A percentile compares a stretch with the other conserved stretches of the same genome.
Evolutionary conservation across 2,888 invertebrate species (phyloP).

Genomic region (Adela reaumurella): DNA sequence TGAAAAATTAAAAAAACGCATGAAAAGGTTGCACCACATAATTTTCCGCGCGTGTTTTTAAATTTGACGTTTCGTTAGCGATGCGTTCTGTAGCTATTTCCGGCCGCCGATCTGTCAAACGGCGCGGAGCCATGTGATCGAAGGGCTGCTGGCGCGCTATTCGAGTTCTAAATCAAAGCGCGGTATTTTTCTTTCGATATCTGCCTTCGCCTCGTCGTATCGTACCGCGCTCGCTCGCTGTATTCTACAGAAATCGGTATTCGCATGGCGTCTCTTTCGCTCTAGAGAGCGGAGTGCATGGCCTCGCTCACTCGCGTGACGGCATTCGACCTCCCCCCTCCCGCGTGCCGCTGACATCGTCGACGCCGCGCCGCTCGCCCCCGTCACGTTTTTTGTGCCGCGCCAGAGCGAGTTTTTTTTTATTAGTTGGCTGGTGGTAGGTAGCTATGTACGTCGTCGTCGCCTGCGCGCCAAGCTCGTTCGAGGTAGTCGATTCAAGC

Average conservation of each 20-base stretch:
- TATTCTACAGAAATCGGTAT: conserved; percentile 47
- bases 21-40: too few relatives aligned
- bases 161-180: conserved; percentile 51
- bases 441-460: too few relatives aligned
- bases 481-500: too few relatives aligned
- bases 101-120: conserved; percentile 50
- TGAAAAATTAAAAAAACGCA: too few relatives aligned
- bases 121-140: conserved; percentile 44
- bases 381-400: conserved; percentile 6
- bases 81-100: neutral
- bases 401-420: neutral
- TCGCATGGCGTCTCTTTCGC: conserved; percentile 11
- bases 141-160: conserved; percentile 34
- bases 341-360: neutral
- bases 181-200: conserved; percentile 45
- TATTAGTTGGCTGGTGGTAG: too few relatives aligned
- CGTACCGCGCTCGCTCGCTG: neutral
- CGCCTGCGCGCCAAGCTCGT: too few relatives aligned
- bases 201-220: conserved; percentile 25
- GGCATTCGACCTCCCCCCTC: conserved; percentile 6
- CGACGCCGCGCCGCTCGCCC: conserved; percentile 16
- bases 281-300: conserved; percentile 3
- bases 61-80: conserved; percentile 11
- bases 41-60: conserved; percentile 3
- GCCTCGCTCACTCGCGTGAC: conserved; percentile 28